Evolutionary conservation across 2,797 vertebrate species (phyloP).

Genomic region (Neosalanx taihuensis): DNA sequence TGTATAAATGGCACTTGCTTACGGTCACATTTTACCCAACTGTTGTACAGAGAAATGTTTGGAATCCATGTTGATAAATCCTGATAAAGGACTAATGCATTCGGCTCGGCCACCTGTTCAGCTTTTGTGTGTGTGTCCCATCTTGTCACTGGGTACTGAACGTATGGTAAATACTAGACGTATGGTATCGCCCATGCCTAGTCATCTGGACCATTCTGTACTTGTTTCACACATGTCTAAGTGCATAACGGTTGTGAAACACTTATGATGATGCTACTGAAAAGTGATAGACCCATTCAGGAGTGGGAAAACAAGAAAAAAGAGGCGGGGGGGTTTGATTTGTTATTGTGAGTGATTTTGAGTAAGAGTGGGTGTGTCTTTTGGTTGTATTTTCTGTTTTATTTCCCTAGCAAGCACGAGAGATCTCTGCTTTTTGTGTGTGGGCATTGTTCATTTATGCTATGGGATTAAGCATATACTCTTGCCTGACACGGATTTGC

Average conservation of each 20-base stretch:
- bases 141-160: slow-evolving; percentile 45
- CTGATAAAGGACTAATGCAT: slow-evolving; percentile 50
- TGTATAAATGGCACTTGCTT: slow-evolving; percentile 56
- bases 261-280: slow-evolving; percentile 66
- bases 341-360: slow-evolving; percentile 26
- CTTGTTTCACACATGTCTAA: slow-evolving; percentile 50
- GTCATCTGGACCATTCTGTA: slow-evolving; percentile 58
- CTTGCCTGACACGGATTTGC: slow-evolving; percentile 91
- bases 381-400: slow-evolving; percentile 20
- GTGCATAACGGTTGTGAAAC: slow-evolving; percentile 52
- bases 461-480: slow-evolving; percentile 79
- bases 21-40: slow-evolving; percentile 58
- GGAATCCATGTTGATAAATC: slow-evolving; percentile 53
- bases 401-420: slow-evolving; percentile 56
- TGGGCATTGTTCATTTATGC: slow-evolving; percentile 67
- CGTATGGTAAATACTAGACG: slow-evolving; percentile 40
- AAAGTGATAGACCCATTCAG: slow-evolving; percentile 39
- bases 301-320: slow-evolving; percentile 28
- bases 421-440: slow-evolving; percentile 54
- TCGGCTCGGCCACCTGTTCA: slow-evolving; percentile 46
- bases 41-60: slow-evolving; percentile 66
- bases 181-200: slow-evolving; percentile 40
- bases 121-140: slow-evolving; percentile 34
- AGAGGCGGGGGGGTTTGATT: slow-evolving; percentile 37
- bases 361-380: slow-evolving; percentile 6